Conservation (phyloP, 2,113 vertebrate species). For the Anoplopoma fimbria region DNA sequence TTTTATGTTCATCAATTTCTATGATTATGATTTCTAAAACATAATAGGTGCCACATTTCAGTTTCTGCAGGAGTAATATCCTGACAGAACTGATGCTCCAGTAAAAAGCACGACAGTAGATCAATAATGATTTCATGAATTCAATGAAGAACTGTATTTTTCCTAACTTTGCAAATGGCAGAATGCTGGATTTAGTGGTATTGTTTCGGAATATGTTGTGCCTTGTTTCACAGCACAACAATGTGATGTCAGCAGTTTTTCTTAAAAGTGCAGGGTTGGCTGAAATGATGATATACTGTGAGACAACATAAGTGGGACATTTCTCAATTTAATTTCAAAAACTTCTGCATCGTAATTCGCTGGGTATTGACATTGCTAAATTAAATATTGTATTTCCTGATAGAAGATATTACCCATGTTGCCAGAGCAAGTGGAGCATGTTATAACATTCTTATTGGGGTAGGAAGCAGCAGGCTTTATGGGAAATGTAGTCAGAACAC, state of each 20-base stretch:
- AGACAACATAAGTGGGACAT: not conserved
- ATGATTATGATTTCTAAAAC: not conserved
- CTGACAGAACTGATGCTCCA: not conserved
- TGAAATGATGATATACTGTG: not conserved
- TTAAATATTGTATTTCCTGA: not conserved
- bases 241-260: not conserved
- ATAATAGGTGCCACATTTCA: not conserved
- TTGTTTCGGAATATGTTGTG: slow-evolving; percentile 1
- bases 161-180: not conserved
- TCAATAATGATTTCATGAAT: not conserved
- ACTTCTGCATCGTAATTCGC: no score
- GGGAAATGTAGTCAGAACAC: slow-evolving; percentile 1
- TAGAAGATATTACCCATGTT: not conserved
- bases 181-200: not conserved
- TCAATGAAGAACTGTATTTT: not conserved
- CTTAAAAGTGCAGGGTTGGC: not conserved
- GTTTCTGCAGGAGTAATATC: not conserved
- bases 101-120: not conserved
- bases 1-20: not conserved
- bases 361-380: not conserved
- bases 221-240: not conserved
- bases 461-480: slow-evolving; percentile 57
- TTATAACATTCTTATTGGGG: not conserved
- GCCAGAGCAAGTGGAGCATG: not conserved
- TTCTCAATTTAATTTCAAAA: not conserved